A percentile compares a stretch with the other conserved stretches of the same genome.
These are phyloP conservation scores for Choloepus didactylus DNA, from an alignment of 2,797 vertebrate species.

Conservation along the genomic window DNA sequence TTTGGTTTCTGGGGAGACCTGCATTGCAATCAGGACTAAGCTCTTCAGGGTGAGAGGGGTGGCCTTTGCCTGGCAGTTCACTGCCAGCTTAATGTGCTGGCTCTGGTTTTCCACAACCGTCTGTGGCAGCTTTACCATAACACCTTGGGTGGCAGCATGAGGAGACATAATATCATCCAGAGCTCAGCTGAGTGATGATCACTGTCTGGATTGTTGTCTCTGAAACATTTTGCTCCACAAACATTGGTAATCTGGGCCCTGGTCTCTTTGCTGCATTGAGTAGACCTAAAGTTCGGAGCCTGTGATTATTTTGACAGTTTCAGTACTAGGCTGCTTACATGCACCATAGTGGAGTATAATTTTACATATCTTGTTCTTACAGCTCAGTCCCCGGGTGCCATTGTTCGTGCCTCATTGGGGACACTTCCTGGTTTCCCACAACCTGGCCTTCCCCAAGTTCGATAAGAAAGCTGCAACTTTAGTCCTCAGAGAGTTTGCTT, in stretches of 20 bases:
- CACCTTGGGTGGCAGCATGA: slow-evolving; percentile 84
- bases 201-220: slow-evolving; percentile 92
- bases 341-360: slow-evolving; percentile 91
- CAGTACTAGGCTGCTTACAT: slow-evolving; percentile 85
- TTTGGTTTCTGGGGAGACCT: slow-evolving; percentile 90
- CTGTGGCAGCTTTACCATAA: slow-evolving; percentile 85
- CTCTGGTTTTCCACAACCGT: slow-evolving; percentile 91
- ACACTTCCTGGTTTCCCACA: slow-evolving; percentile 94
- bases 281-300: slow-evolving; percentile 91
- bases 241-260: slow-evolving; percentile 91
- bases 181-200: slow-evolving; percentile 92
- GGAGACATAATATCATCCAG: slow-evolving; percentile 93
- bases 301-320: slow-evolving; percentile 92
- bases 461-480: slow-evolving; percentile 94
- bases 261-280: slow-evolving; percentile 92
- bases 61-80: slow-evolving; percentile 91
- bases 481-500: slow-evolving; percentile 83
- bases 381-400: slow-evolving; percentile 95
- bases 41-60: slow-evolving; percentile 94
- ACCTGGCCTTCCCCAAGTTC: slow-evolving; percentile 94
- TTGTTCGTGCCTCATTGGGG: slow-evolving; percentile 96
- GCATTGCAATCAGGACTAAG: slow-evolving; percentile 92
- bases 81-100: slow-evolving; percentile 93
- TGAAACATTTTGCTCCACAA: slow-evolving; percentile 93
- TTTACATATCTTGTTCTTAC: slow-evolving; percentile 96